These are phyloP conservation scores for Epinephelus malabaricus DNA, from an alignment of 2,797 vertebrate genomes.

Conservation along the genomic window DNA sequence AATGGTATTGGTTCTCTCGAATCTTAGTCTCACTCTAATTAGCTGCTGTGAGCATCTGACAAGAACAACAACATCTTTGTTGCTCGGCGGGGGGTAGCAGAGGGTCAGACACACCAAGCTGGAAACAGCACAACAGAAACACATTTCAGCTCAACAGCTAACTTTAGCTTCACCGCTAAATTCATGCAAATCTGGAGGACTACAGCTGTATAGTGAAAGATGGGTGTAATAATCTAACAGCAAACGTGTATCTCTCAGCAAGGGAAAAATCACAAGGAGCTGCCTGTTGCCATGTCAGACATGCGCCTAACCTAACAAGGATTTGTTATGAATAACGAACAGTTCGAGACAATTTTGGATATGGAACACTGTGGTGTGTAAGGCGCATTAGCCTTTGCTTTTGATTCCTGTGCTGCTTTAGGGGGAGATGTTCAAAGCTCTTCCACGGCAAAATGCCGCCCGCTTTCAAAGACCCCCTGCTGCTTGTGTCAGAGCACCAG, in stretches of 20 bases:
- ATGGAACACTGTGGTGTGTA: slow-evolving; percentile 88
- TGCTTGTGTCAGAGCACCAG: slow-evolving; percentile 94
- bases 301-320: slow-evolving; percentile 55
- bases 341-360: slow-evolving; percentile 89
- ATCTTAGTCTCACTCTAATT: slow-evolving; percentile 86
- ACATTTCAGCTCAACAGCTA: slow-evolving; percentile 40
- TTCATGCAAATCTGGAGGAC: slow-evolving; percentile 27
- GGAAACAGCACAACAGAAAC: slow-evolving; percentile 54
- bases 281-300: slow-evolving; percentile 52
- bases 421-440: slow-evolving; percentile 96
- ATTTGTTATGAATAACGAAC: slow-evolving; percentile 85
- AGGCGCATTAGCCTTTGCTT: slow-evolving; percentile 95
- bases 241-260: slow-evolving; percentile 4
- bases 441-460: slow-evolving; percentile 90
- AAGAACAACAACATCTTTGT: slow-evolving; percentile 91
- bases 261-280: slow-evolving; percentile 11
- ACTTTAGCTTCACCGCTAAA: slow-evolving; percentile 43
- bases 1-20: slow-evolving; percentile 56
- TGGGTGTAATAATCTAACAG: slow-evolving; percentile 23
- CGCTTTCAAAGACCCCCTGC: slow-evolving; percentile 96
- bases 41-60: slow-evolving; percentile 90
- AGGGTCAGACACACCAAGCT: slow-evolving; percentile 69
- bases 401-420: slow-evolving; percentile 95
- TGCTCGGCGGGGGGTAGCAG: slow-evolving; percentile 86
- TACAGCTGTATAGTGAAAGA: background rate